Base-by-base conservation (phyloP, 2,113 vertebrate species). In the Quiscalus mexicanus region DNA sequence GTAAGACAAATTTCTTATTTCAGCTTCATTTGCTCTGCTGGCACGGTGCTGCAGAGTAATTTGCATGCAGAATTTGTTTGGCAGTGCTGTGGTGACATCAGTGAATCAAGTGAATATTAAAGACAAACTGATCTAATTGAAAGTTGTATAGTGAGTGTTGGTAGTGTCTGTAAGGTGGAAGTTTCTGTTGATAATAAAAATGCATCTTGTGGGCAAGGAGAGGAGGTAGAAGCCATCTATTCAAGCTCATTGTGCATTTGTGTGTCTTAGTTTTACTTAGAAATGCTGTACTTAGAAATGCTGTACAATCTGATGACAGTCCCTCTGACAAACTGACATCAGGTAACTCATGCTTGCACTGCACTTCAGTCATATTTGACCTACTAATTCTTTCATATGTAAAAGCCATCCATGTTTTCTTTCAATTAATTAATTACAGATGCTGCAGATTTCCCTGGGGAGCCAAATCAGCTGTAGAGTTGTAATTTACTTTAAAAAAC, bases 371-470 rank as follows among this genome's bases (percentile, higher is more conserved):
- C 28, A 5, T 49, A 31, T 70, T 58, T 83, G 60, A 88, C 60
- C 75, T 75, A 53, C 83, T 62, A 19, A 78, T 70, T 78, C 64
- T 82, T 92, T 50, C 60, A 6, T 69, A 35, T 50, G 21, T 92
- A 35, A 81, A 95, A 95, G 33, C 3, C 5, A 62, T 44, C 83
- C 28, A 2, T 82, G 28, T 65, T 70, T 92, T 69, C 41, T 64
- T 77, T 68, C 39, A 56, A 65, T 70, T 45, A 60, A 55, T 55
- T 93, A 90, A 75, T 90, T 71, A 75, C 75, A 85, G 76, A 45
- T 47, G 56, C 31, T 67, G 31, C 75, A 85, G 31, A 71, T 79
- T 90, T 87, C 65, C 41, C 35, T 33, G 31, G 42, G 52, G 58
- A 90, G 62, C 55, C 21, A 70, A 28, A 59, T 79, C 39, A 55